Evolutionary conservation across 2,888 invertebrate genomes (phyloP), one percentile per base, ranked within the genome.

Genomic region (Heteromurus nitidus): DNA sequence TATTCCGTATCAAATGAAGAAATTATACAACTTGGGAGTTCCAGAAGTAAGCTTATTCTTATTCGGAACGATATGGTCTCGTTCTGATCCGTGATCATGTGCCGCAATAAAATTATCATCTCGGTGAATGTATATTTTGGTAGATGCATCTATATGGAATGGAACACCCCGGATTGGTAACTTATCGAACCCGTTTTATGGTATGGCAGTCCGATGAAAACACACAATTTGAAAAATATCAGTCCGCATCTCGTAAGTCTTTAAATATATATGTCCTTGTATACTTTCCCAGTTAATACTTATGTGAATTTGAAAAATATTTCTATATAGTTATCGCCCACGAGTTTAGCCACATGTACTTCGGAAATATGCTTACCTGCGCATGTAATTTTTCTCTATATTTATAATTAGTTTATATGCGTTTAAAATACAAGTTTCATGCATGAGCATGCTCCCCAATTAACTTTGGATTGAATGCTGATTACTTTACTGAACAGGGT

Each of bases 101-200:
- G n/a, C n/a, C 13, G 36, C 13, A 36, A 9, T 36, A 36, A 50
- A n/a, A 50, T 13, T n/a, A 50, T 36, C 18, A 18, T 50, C n/a
- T 50, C n/a, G 3, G n/a, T n/a, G 3, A 11, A n/a, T 50, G 50
- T 11, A 50, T 50, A 5, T 5, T 50, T 50, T n/a, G n/a, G 5
- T 7, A 50, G 3, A 50, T 50, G n/a, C 50, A 50, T 50, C 3
- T 55, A 24, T 67, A 60, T 7, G 84, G 82, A 16, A 84, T 82
- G 84, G 84, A 84, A 64, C 82, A 84, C 36, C 82, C 70, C 55
- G 82, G 84, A 9, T 64, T 85, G 0, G 80, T 79, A 18, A 79
- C 80, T 7, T 85, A 85, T 30, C 22, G 83, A 70, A 44, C 77
- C 0, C 30, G 44, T 44, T 55, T 69, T 18, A 75, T 85, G 79